phyloP scores from a whole-genome alignment of 2,888 invertebrate genomes.

The Synanthedon tipuliformis region DNA sequence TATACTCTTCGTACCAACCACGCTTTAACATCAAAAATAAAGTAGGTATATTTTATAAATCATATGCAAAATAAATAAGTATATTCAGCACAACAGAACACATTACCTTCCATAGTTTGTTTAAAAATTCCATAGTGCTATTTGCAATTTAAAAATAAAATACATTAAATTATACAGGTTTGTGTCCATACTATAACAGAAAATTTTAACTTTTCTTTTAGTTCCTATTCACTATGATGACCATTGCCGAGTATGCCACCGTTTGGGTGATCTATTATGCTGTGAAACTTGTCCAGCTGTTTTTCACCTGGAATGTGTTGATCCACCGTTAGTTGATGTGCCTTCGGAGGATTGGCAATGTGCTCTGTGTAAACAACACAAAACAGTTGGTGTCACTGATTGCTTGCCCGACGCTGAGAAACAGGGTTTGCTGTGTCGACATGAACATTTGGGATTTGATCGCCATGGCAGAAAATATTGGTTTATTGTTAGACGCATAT shows the following conservation, averaged over 20 bases:
- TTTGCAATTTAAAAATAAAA: too few relatives aligned
- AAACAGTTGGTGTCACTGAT: conserved; percentile 92
- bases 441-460: conserved; percentile 95
- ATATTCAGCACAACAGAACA: too few relatives aligned
- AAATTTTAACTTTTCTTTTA: conserved; percentile 15
- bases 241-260: conserved; percentile 91
- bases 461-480: conserved; percentile 97
- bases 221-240: conserved; percentile 92
- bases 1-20: too few relatives aligned
- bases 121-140: too few relatives aligned
- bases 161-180: too few relatives aligned
- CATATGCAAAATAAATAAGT: too few relatives aligned
- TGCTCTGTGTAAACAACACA: conserved; percentile 91
- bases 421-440: conserved; percentile 90
- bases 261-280: conserved; percentile 93
- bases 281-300: conserved; percentile 99
- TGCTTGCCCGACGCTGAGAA: conserved; percentile 92
- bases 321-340: conserved; percentile 92
- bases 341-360: conserved; percentile 99
- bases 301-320: conserved; percentile 96
- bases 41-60: too few relatives aligned
- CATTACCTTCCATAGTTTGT: too few relatives aligned
- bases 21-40: too few relatives aligned
- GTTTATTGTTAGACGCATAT: conserved; percentile 92
- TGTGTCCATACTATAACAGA: too few relatives aligned